Evolutionary conservation across 2,888 invertebrate species (phyloP).

Genomic region (Thymelicus acteon): DNA sequence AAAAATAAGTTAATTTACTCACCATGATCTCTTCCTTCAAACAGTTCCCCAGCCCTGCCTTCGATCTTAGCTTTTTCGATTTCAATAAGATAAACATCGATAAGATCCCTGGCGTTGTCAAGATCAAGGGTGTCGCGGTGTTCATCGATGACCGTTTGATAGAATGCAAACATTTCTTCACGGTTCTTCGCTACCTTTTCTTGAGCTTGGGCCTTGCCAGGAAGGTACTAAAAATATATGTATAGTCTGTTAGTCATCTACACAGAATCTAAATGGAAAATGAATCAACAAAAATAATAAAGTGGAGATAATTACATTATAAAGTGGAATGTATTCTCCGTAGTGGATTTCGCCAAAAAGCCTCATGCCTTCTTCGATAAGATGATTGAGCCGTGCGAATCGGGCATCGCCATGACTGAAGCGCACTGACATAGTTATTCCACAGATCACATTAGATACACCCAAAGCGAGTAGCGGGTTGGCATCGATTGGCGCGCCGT

Average conservation of each 20-base stretch:
- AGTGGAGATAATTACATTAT: constrained; percentile 76
- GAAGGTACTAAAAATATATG: constrained; percentile 79
- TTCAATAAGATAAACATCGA: constrained; percentile 94
- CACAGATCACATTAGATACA: constrained; percentile 96
- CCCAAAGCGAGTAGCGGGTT: constrained; percentile 91
- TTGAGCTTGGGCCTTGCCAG: constrained; percentile 86
- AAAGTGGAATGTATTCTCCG: constrained; percentile 92
- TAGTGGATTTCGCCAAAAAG: constrained; percentile 93
- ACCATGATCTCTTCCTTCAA: constrained; percentile 95
- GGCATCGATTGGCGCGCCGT: constrained; percentile 89
- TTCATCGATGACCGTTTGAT: constrained; percentile 92
- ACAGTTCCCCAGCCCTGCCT: constrained; percentile 89
- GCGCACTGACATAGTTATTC: constrained; percentile 94
- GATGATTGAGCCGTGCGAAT: constrained; percentile 91
- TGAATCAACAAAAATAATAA: not conserved
- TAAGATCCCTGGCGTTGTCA: constrained; percentile 91
- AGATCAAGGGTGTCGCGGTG: constrained; percentile 91
- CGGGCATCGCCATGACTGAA: constrained; percentile 91
- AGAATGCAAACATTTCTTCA: constrained; percentile 93
- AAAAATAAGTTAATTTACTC: constrained; percentile 57
- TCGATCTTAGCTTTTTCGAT: constrained; percentile 92
- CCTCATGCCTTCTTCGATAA: constrained; percentile 96
- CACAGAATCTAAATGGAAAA: not conserved
- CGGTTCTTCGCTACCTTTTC: constrained; percentile 88
- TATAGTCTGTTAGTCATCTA: constrained; percentile 19